Base-by-base conservation (phyloP, 2,888 invertebrate genomes). In the Baccha elongata region DNA sequence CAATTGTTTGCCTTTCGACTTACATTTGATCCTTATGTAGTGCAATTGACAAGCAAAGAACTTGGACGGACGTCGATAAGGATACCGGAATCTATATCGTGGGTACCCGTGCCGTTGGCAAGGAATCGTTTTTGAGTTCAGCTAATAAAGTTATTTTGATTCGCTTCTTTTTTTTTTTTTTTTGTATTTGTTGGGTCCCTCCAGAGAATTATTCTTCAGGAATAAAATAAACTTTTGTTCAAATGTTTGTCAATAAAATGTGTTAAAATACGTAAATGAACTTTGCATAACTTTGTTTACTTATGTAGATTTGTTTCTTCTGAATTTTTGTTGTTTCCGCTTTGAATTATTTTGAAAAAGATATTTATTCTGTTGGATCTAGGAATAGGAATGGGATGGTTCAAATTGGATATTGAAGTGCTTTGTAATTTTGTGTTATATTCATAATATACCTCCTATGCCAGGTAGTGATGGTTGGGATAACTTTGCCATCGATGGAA, bases 221-320 rank as follows among this genome's bases (percentile, higher is more conserved):
- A 4, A 3, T 29, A n/a, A 21, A 26, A 42, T 37, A 60, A 53
- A 19, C 26, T 74, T 80, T 74, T 58, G 64, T 58, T 69, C 42
- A 74, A 80, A 80, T 75, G 80, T 64, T 69, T 65, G 64, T 69
- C 64, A 58, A 74, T 74, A 74, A 80, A 80, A 80, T 74, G 64
- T 80, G 64, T 35, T 48, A 69, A 74, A 80, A 74, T 68, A 74
- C 40, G 64, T 55, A 64, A 21, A 64, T 64, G 74, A 69, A 80
- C 53, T 50, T 44, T 21, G 42, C 53, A 69, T 50, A 19, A 37
- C 42, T 58, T 52, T 58, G 68, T 74, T 64, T 80, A 46, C 80
- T 80, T 80, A 80, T 69, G 80, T 65, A 80, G 69, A 80, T 80
- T 80, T 80, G 74, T 69, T 80, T 50, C 55, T 65, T 0, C 17